A percentile compares a stretch with the other conserved stretches of the same genome.
Conservation (phyloP, 1,140 invertebrate genomes). For the Drosophila bocki region DNA sequence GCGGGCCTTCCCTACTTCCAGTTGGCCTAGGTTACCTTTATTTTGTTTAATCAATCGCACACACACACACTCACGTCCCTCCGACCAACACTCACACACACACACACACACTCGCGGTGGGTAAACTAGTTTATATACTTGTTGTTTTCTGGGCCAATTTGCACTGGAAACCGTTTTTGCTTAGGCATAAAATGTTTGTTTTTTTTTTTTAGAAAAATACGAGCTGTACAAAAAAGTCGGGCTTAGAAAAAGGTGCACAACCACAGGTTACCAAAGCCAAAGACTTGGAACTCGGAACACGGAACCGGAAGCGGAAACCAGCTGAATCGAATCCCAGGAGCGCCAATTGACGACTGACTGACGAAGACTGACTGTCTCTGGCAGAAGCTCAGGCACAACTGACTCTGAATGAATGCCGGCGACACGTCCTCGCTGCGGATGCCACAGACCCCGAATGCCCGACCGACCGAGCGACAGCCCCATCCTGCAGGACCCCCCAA, state of each 20-base stretch:
- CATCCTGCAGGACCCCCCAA: conserved; percentile 43
- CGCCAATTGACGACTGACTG: conserved; percentile 29
- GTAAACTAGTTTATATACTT: conserved; percentile 45
- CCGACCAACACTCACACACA: background rate
- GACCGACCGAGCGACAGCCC: conserved; percentile 16
- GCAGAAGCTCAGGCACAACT: conserved; percentile 76
- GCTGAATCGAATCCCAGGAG: conserved; percentile 20
- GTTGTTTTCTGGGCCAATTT: conserved; percentile 54
- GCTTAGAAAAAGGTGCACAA: conserved; percentile 71
- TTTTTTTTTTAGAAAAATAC: conserved; percentile 56
- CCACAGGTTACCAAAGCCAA: conserved; percentile 64
- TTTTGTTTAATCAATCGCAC: conserved; percentile 80
- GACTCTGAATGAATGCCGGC: conserved; percentile 59
- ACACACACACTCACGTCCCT: conserved; percentile 13
- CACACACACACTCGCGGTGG: conserved; percentile 11
- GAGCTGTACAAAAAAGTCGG: conserved; percentile 36
- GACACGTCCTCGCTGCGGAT: conserved; percentile 69
- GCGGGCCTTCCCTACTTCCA: conserved; percentile 44
- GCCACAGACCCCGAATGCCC: conserved; percentile 47
- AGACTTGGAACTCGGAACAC: conserved; percentile 29
- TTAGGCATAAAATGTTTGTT: conserved; percentile 31
- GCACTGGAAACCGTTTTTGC: conserved; percentile 55
- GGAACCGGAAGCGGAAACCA: conserved; percentile 42
- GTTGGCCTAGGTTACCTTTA: conserved; percentile 77
- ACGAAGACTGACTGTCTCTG: conserved; percentile 66